Evolutionary conservation across 1,140 invertebrate species (phyloP).

Genomic region (Chironomus tepperi): DNA sequence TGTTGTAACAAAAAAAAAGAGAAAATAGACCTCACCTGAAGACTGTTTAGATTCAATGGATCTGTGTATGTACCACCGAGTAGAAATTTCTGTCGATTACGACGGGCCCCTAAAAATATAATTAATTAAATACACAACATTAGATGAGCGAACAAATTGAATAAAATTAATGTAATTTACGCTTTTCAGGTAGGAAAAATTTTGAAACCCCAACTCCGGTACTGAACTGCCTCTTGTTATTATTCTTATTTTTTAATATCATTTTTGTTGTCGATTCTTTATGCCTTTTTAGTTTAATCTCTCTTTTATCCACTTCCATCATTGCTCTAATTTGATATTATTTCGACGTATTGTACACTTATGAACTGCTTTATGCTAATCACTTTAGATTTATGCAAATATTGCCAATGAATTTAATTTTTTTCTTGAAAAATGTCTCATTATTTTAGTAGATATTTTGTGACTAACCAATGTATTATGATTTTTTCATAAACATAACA

Average conservation of each 20-base stretch:
- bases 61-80: constrained; percentile 91
- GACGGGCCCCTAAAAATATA: constrained; percentile 42
- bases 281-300: background rate
- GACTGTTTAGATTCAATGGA: constrained; percentile 86
- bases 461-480: too few relatives aligned
- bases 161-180: constrained; percentile 22
- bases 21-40: constrained; percentile 81
- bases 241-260: constrained; percentile 15
- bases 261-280: constrained; percentile 4
- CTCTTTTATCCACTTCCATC: background rate
- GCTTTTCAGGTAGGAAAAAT: constrained; percentile 17
- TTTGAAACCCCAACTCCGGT: constrained; percentile 23
- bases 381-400: constrained; percentile 7
- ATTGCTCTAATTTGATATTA: background rate
- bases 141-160: constrained; percentile 29
- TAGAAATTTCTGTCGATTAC: constrained; percentile 64
- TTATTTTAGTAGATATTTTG: background rate
- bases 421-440: constrained; percentile 5
- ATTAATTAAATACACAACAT: constrained; percentile 37
- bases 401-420: background rate
- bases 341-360: background rate
- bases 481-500: too few relatives aligned
- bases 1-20: too few relatives aligned
- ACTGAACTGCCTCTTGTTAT: constrained; percentile 26
- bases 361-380: background rate